A percentile compares a stretch with the other conserved stretches of the same genome.
Conservation (phyloP, 2,113 vertebrate genomes). For the Pseudorectes ferrugineus region DNA sequence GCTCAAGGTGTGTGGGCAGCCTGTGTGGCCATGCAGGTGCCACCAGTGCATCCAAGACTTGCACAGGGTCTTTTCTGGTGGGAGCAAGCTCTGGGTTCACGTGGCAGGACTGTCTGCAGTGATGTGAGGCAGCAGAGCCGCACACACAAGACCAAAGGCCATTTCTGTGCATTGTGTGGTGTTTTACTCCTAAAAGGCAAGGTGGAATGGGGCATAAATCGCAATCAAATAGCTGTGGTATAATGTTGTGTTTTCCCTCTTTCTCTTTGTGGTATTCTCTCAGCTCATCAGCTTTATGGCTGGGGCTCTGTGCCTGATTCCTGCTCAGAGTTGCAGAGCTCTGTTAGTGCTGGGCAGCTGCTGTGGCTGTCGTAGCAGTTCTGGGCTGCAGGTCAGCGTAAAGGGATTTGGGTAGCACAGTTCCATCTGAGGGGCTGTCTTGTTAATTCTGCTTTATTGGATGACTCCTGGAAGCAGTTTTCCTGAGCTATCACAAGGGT, state of each 20-base stretch:
- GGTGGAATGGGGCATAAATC: slow-evolving; percentile 14
- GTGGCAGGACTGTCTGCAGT: neutral
- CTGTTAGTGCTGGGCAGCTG: slow-evolving; percentile 20
- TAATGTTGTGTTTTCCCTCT: neutral
- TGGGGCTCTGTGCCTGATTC: neutral
- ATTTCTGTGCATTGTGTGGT: neutral
- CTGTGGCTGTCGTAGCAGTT: neutral
- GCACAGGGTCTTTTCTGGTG: fast-evolving
- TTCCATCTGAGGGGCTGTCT: neutral
- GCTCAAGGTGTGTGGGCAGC: neutral
- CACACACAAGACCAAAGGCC: neutral
- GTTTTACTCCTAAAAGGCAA: neutral
- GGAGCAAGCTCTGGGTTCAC: neutral
- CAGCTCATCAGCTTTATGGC: slow-evolving; percentile 42
- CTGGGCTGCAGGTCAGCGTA: neutral
- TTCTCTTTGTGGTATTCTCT: neutral
- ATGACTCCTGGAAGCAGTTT: slow-evolving; percentile 25
- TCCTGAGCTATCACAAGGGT: slow-evolving; percentile 1
- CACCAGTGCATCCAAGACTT: neutral
- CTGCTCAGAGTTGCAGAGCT: neutral
- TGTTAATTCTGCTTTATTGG: neutral
- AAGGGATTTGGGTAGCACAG: neutral
- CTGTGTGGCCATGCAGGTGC: neutral
- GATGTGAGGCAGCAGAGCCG: neutral
- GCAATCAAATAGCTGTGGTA: neutral